Conservation (phyloP, 2,113 vertebrate genomes). For the Spea multiplicata region DNA sequence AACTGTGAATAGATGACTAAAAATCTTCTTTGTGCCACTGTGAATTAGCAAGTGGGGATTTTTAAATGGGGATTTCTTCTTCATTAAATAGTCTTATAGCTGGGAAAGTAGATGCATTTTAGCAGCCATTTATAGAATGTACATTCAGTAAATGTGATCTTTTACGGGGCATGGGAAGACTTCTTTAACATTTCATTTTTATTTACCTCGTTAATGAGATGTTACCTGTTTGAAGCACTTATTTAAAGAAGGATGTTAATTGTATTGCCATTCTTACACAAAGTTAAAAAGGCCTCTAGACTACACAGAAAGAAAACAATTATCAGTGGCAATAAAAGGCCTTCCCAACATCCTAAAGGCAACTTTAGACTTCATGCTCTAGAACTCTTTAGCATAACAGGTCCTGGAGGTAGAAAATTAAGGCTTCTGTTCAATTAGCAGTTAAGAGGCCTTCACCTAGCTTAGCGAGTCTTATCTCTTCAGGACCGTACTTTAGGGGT, state of each 20-base stretch:
- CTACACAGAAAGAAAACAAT: conserved; percentile 39
- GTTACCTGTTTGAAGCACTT: conserved; percentile 33
- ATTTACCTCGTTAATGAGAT: conserved; percentile 41
- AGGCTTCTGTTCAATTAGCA: conserved; percentile 23
- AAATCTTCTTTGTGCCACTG: conserved; percentile 39
- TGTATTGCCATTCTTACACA: conserved; percentile 27
- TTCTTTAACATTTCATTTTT: conserved; percentile 30
- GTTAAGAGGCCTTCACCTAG: conserved; percentile 4
- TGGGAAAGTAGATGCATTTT: conserved; percentile 29
- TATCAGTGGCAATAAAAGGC: conserved; percentile 28
- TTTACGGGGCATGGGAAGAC: conserved; percentile 18
- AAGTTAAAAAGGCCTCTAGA: conserved; percentile 31
- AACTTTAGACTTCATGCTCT: conserved; percentile 13
- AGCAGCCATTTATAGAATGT: conserved; percentile 25
- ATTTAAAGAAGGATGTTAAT: conserved; percentile 39
- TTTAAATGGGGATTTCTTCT: conserved; percentile 39
- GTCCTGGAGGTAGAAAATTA: conserved; percentile 11
- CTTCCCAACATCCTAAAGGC: conserved; percentile 11
- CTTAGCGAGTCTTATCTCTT: conserved; percentile 1
- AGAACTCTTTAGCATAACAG: conserved; percentile 15
- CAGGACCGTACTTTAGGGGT: background rate
- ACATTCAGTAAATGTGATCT: conserved; percentile 24
- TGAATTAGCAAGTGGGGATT: conserved; percentile 38
- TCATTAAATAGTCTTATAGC: conserved; percentile 30
- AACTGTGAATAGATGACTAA: conserved; percentile 4